Evolutionary conservation across 2,797 vertebrate genomes (phyloP), one percentile per base, ranked within the genome.

Genomic region (Tragopan temminckii): DNA sequence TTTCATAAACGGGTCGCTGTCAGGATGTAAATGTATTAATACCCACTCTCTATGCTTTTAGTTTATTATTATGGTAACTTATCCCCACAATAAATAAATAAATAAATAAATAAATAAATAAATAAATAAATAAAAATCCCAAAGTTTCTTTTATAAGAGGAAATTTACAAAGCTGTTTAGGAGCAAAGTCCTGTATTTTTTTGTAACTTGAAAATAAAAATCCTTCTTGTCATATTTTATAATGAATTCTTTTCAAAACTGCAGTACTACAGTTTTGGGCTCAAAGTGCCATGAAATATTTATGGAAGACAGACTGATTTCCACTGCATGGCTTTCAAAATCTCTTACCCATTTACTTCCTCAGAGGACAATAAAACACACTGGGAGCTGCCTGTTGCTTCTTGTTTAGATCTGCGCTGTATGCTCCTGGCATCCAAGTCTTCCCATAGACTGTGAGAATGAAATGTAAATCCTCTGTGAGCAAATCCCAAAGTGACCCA

Each of bases 21-120:
- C 8, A n/a, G 63, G 57, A 58, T 33, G 61, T 61, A 72, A 87
- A 78, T 59, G 5, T 53, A n/a, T 66, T 80, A 89, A 71, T 59
- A 78, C 2, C 11, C 20, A 25, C 23, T 68, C 13, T 67, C 13
- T 86, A 57, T 70, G 8, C 20, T 71, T 80, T 82, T 64, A 42
- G 15, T 53, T 89, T 23, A 25, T 81, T 67, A 50, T 62, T 69
- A 48, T 38, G 20, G 6, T 45, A 85, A 38, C 14, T 74, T 45
- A 62, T 31, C 5, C 7, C 16, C 35, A 38, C 21, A 46, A 62
- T n/a, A n/a, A n/a, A n/a, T n/a, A n/a, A n/a, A n/a, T n/a, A n/a
- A n/a, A n/a, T n/a, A n/a, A n/a, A n/a, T n/a, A n/a, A n/a, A n/a
- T n/a, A n/a, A n/a, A n/a, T n/a, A n/a, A n/a, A n/a, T n/a, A n/a